phyloP scores from a whole-genome alignment of 2,113 vertebrate species.

The rat (Rattus norvegicus) region GRCr8 NC_086031.1:23521501-23522000 shows the following conservation, averaged over 20 bases:
- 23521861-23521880: background rate
- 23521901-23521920: background rate
- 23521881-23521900: background rate
- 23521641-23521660: background rate
- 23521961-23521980: background rate
- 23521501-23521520: background rate
- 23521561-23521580: accelerated
- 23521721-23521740: background rate
- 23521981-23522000: background rate
- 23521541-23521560: too few species aligned
- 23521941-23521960: background rate
- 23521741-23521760: too few species aligned
- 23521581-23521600: background rate
- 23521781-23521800: background rate
- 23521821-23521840: background rate
- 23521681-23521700: background rate
- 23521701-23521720: background rate
- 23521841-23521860: background rate
- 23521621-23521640: background rate
- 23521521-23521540: background rate
- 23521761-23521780: background rate
- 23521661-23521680: background rate
- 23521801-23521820: background rate
- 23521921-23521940: background rate
- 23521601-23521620: background rate